Evolutionary conservation across 1,140 invertebrate genomes (phyloP).

Genomic region (Drosophila mayri): DNA sequence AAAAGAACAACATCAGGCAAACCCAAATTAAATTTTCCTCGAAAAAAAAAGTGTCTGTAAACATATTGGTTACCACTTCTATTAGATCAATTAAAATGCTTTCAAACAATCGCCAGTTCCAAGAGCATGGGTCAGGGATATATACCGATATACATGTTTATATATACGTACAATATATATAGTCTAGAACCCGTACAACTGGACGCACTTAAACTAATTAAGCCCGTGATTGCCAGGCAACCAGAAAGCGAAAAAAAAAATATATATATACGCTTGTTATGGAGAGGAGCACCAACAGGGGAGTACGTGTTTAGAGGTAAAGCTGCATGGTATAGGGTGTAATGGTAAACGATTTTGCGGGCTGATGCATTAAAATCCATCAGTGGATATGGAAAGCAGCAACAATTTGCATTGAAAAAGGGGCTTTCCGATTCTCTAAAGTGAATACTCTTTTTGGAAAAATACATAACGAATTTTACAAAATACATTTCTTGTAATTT

Average conservation of each 20-base stretch:
- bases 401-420: conserved; percentile 17
- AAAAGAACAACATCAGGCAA: not conserved
- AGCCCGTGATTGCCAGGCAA: conserved; percentile 41
- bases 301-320: not conserved
- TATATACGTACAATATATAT: not conserved
- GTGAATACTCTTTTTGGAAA: not conserved
- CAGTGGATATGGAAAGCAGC: conserved; percentile 24
- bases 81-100: conserved; percentile 45
- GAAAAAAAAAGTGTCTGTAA: conserved; percentile 12
- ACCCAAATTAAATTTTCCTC: conserved; percentile 19
- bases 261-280: not conserved
- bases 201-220: conserved; percentile 49
- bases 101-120: conserved; percentile 22
- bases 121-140: not conserved
- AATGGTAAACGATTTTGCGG: conserved; percentile 46
- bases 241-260: conserved; percentile 19
- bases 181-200: conserved; percentile 19
- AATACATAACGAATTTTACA: not conserved
- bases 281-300: not conserved
- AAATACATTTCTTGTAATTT: not conserved
- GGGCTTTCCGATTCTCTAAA: not conserved
- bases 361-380: conserved; percentile 45
- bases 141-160: not conserved
- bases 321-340: conserved; percentile 8
- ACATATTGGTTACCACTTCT: conserved; percentile 28